These are phyloP conservation scores for Ommatoiulus sabulosus DNA, from an alignment of 2,888 invertebrate genomes.

Conservation along the genomic window DNA sequence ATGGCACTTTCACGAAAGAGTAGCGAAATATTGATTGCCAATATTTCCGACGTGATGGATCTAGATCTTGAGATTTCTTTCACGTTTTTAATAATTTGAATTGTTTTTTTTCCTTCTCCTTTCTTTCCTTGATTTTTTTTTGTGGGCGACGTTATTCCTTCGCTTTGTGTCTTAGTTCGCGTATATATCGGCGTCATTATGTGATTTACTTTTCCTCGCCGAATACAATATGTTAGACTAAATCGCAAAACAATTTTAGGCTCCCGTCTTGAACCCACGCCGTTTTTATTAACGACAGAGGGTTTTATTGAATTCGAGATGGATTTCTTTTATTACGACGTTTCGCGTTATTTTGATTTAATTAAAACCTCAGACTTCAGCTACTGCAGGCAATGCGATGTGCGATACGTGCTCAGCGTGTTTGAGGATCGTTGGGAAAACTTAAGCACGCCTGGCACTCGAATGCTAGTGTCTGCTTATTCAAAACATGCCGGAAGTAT, in stretches of 20 bases:
- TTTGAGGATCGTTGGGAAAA: neutral
- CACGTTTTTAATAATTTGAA: conserved; percentile 15
- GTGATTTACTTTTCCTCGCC: neutral
- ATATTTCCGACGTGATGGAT: neutral
- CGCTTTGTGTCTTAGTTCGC: neutral
- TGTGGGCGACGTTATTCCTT: neutral
- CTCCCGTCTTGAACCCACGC: neutral
- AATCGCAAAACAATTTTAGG: conserved; percentile 6
- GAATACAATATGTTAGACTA: neutral
- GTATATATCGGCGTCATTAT: conserved; percentile 8
- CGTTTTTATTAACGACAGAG: neutral
- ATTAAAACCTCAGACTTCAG: conserved; percentile 1
- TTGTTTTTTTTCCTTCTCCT: neutral
- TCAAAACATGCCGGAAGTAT: neutral
- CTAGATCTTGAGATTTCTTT: neutral
- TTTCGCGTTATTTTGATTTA: conserved; percentile 26
- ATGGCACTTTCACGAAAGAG: neutral
- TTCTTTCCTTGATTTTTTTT: conserved; percentile 1
- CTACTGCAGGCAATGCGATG: neutral
- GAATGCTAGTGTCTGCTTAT: neutral
- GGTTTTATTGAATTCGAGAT: neutral
- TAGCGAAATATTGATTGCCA: neutral
- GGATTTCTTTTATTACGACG: conserved; percentile 20
- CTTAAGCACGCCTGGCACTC: neutral
- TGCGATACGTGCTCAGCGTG: neutral